A percentile compares a stretch with the other conserved stretches of the same genome.
phyloP scores from a whole-genome alignment of 2,888 invertebrate species.

The Nomada hirtipes region DNA sequence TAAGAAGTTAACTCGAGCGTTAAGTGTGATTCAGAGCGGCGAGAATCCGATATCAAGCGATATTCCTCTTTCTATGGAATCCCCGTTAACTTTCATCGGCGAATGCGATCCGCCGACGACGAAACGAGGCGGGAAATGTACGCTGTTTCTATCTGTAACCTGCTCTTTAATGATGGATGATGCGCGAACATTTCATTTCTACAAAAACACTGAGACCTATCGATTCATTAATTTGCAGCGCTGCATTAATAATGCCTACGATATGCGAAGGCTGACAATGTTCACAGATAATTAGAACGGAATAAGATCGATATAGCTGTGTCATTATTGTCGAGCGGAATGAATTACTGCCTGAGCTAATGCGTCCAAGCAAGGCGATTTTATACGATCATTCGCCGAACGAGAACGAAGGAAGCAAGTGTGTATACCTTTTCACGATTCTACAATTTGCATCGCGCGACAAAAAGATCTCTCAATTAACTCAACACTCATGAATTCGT shows the following conservation, averaged over 20 bases:
- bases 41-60: conserved; percentile 65
- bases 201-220: no score
- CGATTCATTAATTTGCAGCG: no score
- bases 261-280: no score
- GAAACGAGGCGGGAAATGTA: neutral
- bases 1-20: conserved; percentile 79
- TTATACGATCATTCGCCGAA: conserved; percentile 26
- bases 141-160: neutral
- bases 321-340: conserved; percentile 15
- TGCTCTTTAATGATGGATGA: neutral
- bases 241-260: no score
- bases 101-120: neutral
- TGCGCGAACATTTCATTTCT: neutral
- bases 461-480: neutral
- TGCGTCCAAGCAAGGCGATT: conserved; percentile 24
- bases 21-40: conserved; percentile 74
- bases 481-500: no score
- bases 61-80: conserved; percentile 55
- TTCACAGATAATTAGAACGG: neutral
- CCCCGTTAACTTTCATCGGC: conserved; percentile 46
- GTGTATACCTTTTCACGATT: neutral
- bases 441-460: neutral
- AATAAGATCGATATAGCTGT: neutral
- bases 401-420: conserved; percentile 10
- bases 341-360: conserved; percentile 33